Evolutionary conservation across 2,888 invertebrate genomes (phyloP), one percentile per base, ranked within the genome.

Genomic region (Mechanitis mazaeus): DNA sequence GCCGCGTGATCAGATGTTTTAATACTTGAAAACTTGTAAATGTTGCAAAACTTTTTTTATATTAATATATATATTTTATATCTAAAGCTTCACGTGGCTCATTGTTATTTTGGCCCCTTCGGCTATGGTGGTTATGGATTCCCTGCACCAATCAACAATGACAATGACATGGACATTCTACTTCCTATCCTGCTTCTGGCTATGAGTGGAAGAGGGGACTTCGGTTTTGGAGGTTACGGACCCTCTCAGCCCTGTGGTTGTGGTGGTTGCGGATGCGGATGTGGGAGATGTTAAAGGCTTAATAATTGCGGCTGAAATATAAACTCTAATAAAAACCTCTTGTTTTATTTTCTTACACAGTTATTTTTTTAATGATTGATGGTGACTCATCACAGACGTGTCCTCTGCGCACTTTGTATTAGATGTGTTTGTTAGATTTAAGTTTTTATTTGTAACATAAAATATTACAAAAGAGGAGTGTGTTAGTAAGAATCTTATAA

Each of bases 121-220:
- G 50, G 50, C 31, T 72, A 68, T 60, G 69, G 67, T 1, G 68
- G 69, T 0, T 71, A 66, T 12, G 69, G 70, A 4, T 64, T 60
- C 50, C 59, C 63, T 1, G 56, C 56, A 0, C 47, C 33, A 3
- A 47, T 59, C 53, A 64, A 73, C 5, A 63, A 71, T n/a, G 69
- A 73, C 50, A 72, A 74, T 53, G 75, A 76, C 38, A 60, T 76
- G 61, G 79, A 81, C 53, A 65, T 72, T 11, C 66, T 83, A 2
- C 72, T 81, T 2, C 81, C 81, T 1, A 71, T 82, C 42, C 67
- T 83, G 20, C 63, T 83, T 12, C 62, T 82, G 2, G 68, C 71
- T 66, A 72, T 42, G 33, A 75, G 65, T 61, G 72, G 59, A 56
- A 68, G 63, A 64, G 67, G 65, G 45, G 69, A 68, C 4, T 64